Conservation (phyloP, 2,888 invertebrate genomes). For the Acanthosepion lycidas region DNA sequence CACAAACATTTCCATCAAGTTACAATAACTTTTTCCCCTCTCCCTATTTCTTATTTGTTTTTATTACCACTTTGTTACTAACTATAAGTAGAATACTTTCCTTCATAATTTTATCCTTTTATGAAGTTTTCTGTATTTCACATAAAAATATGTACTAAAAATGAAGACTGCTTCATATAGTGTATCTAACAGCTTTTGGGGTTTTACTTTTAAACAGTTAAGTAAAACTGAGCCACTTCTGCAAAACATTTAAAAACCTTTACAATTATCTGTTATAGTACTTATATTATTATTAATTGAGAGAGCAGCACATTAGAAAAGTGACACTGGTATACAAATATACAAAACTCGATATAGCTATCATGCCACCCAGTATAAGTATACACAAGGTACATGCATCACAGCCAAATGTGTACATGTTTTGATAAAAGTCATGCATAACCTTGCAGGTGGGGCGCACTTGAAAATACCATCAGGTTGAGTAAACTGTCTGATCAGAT, state of each 20-base stretch:
- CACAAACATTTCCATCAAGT: background rate
- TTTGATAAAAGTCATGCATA: no score
- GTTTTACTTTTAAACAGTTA: background rate
- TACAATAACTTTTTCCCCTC: background rate
- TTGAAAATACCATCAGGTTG: no score
- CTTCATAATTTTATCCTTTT: background rate
- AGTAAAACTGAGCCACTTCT: background rate
- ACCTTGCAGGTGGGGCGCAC: no score
- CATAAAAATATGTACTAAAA: background rate
- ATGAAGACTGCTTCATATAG: background rate
- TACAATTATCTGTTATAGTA: background rate
- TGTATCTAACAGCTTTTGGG: background rate
- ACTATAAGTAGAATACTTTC: background rate
- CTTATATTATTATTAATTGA: no score
- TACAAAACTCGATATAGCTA: no score
- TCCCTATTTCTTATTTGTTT: background rate
- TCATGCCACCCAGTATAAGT: no score
- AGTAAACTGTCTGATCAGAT: no score
- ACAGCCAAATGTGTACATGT: no score
- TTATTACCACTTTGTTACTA: background rate
- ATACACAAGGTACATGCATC: no score
- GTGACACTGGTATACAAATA: no score
- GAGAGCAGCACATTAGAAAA: no score
- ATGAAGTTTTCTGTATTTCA: background rate
- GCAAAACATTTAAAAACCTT: background rate